Evolutionary conservation across 2,113 vertebrate genomes (phyloP).

Genomic region (Podarcis cretensis): DNA sequence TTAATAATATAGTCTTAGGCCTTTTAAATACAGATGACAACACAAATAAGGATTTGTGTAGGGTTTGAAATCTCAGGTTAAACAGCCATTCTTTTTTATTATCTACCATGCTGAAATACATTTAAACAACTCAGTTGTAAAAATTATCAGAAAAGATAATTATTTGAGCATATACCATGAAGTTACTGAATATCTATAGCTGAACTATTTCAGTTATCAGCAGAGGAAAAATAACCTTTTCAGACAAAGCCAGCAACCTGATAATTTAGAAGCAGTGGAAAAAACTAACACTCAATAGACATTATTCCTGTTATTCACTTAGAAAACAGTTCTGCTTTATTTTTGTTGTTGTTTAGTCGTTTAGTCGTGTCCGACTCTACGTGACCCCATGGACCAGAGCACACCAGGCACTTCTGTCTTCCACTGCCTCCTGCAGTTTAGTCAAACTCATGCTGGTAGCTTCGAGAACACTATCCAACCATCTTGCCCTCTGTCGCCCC

Average conservation of each 20-base stretch:
- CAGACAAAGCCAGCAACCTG: not conserved
- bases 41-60: conserved; percentile 2
- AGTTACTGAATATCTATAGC: not conserved
- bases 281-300: not conserved
- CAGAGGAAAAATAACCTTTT: not conserved
- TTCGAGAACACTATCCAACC: too few species aligned
- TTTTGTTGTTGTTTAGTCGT: too few species aligned
- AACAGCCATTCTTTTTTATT: not conserved
- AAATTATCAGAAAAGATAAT: not conserved
- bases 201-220: not conserved
- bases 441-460: too few species aligned
- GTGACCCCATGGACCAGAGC: too few species aligned
- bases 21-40: not conserved
- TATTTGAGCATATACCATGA: not conserved
- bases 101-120: not conserved
- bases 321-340: not conserved
- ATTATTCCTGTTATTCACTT: not conserved
- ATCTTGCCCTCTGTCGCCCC: too few species aligned
- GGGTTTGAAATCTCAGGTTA: not conserved
- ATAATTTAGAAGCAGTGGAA: not conserved
- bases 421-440: too few species aligned
- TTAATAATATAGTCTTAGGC: too few species aligned
- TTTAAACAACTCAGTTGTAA: not conserved
- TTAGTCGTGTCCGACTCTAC: too few species aligned
- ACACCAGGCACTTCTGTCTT: too few species aligned